A percentile compares a stretch with the other conserved stretches of the same genome.
Evolutionary conservation across 2,888 invertebrate species (phyloP).

Genomic region (Andricus quercusramuli): DNA sequence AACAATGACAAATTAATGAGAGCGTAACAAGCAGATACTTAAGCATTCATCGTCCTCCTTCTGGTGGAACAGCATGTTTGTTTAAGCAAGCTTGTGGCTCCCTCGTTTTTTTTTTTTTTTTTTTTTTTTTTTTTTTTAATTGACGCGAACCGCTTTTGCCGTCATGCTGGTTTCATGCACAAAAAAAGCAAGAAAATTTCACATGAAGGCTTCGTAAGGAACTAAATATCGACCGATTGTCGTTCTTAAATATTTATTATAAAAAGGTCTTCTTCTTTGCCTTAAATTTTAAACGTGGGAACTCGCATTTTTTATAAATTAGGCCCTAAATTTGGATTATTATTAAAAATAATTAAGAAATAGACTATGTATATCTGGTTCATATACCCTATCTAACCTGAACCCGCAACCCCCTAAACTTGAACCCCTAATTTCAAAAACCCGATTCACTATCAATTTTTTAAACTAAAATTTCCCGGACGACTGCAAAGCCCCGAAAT

Average conservation of each 20-base stretch:
- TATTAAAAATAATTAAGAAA: no score
- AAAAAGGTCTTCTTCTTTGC: neutral
- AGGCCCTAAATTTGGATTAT: neutral
- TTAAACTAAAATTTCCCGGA: no score
- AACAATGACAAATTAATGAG: neutral
- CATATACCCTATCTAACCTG: no score
- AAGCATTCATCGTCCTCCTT: constrained; percentile 48
- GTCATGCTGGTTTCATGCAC: constrained; percentile 63
- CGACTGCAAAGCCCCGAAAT: no score
- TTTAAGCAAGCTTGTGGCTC: constrained; percentile 67
- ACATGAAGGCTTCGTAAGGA: neutral
- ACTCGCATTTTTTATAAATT: neutral
- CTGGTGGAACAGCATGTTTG: constrained; percentile 64
- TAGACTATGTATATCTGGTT: no score
- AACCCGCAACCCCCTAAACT: no score
- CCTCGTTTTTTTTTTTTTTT: constrained; percentile 43
- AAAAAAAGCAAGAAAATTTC: constrained; percentile 48
- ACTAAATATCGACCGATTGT: constrained; percentile 13
- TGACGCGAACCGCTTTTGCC: constrained; percentile 65
- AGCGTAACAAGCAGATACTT: constrained; percentile 1
- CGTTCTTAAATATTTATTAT: constrained; percentile 1
- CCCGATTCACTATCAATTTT: no score
- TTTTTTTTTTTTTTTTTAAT: constrained; percentile 60
- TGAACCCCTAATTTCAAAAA: no score
- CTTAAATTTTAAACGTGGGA: neutral